Percentiles rank a stretch among this genome's conserved stretches.
These are phyloP conservation scores for Phalera bucephala DNA, from an alignment of 2,888 invertebrate genomes.

Conservation along the genomic window DNA sequence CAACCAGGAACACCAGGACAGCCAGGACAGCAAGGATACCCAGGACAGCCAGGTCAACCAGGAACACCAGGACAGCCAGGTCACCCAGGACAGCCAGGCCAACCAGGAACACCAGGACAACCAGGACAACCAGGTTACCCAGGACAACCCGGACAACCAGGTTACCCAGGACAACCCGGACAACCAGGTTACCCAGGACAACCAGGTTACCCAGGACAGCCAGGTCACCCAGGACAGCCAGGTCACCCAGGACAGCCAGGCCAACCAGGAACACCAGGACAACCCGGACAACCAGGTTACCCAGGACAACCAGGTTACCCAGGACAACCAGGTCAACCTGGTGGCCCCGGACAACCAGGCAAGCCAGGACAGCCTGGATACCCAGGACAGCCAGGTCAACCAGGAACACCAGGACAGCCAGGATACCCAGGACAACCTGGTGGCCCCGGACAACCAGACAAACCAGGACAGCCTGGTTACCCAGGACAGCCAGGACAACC, in stretches of 20 bases:
- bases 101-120: slow-evolving; percentile 3
- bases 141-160: slow-evolving; percentile 5
- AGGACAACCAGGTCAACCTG: slow-evolving; percentile 5
- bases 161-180: slow-evolving; percentile 4
- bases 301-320: slow-evolving; percentile 3
- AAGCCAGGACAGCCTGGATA: slow-evolving; percentile 7
- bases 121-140: slow-evolving; percentile 10
- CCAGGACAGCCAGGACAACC: slow-evolving; percentile 4
- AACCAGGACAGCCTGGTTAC: slow-evolving; percentile 4
- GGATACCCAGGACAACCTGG: slow-evolving; percentile 8
- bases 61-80: slow-evolving; percentile 8
- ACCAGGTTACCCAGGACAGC: slow-evolving; percentile 5
- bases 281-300: slow-evolving; percentile 7
- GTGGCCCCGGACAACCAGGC: slow-evolving; percentile 7
- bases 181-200: slow-evolving; percentile 1
- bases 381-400: slow-evolving; percentile 4
- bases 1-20: slow-evolving; percentile 4
- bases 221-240: slow-evolving; percentile 19
- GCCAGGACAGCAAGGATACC: slow-evolving; percentile 7
- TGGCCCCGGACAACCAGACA: slow-evolving; percentile 3
- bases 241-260: slow-evolving; percentile 21
- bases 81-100: slow-evolving; percentile 6
- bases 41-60: slow-evolving; percentile 5
- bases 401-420: slow-evolving; percentile 3
- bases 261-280: slow-evolving; percentile 3